A percentile compares a stretch with the other conserved stretches of the same genome.
phyloP scores from a whole-genome alignment of 2,888 invertebrate genomes.

The Limenitis camilla region DNA sequence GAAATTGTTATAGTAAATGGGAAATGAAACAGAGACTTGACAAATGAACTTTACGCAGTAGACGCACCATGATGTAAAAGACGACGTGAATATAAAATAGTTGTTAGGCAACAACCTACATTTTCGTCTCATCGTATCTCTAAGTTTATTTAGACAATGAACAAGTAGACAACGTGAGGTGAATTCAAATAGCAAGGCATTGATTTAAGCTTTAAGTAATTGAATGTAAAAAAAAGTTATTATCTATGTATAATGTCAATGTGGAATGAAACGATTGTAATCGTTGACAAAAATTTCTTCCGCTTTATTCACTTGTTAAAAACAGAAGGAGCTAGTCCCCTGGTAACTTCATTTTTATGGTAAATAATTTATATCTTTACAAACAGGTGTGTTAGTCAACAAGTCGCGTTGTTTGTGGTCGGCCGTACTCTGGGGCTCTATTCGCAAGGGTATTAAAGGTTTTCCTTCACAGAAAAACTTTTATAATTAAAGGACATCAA shows the following conservation, averaged over 20 bases:
- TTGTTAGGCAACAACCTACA: constrained; percentile 27
- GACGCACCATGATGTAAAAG: constrained; percentile 46
- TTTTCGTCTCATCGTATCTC: constrained; percentile 36
- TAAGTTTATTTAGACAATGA: constrained; percentile 33
- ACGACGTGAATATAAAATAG: constrained; percentile 55
- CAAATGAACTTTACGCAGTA: constrained; percentile 58
- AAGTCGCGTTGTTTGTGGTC: constrained; percentile 31
- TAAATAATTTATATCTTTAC: constrained; percentile 23
- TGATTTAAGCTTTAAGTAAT: constrained; percentile 8
- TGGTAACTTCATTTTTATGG: not conserved
- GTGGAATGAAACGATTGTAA: no score
- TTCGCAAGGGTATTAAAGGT: constrained; percentile 35
- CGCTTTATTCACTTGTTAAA: no score
- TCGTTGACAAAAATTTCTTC: no score
- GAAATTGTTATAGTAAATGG: not conserved
- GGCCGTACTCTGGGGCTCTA: constrained; percentile 24
- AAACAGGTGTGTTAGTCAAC: constrained; percentile 26
- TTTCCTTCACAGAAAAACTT: constrained; percentile 65
- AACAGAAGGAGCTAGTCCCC: no score
- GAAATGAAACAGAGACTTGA: constrained; percentile 42
- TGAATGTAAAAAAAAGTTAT: not conserved
- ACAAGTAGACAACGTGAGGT: constrained; percentile 19
- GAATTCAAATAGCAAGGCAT: constrained; percentile 20
- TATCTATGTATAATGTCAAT: no score
- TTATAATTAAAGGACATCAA: constrained; percentile 73